Percentiles rank a stretch among this genome's conserved stretches.
Evolutionary conservation across 2,797 vertebrate genomes (phyloP).

Genomic region (Phoeniculus purpureus): DNA sequence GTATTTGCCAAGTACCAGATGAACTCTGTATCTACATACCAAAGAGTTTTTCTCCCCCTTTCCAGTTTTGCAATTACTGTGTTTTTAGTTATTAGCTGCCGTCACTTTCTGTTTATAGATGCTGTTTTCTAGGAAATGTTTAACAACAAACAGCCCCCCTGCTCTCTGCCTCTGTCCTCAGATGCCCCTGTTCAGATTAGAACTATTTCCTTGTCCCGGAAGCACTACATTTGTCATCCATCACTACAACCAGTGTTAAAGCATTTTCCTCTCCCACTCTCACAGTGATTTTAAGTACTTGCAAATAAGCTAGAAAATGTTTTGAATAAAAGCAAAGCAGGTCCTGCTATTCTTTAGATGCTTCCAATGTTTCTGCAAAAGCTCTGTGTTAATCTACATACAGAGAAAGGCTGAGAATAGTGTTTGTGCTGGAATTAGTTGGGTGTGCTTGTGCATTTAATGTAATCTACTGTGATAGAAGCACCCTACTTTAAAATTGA

Average conservation of each 20-base stretch:
- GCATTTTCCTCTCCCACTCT: background rate
- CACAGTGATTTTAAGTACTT: background rate
- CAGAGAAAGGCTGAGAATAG: background rate
- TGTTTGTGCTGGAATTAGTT: background rate
- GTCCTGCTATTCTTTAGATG: background rate
- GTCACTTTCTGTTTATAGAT: background rate
- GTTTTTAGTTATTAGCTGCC: background rate
- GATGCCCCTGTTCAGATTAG: background rate
- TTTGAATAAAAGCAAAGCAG: background rate
- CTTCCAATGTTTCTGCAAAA: conserved; percentile 5
- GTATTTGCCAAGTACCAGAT: background rate
- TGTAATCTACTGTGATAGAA: background rate
- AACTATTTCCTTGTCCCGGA: background rate
- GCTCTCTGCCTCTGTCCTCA: background rate
- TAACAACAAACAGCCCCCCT: background rate
- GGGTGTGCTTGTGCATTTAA: background rate
- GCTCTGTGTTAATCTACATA: background rate
- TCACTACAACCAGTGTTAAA: background rate
- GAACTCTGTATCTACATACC: background rate
- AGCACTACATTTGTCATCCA: background rate
- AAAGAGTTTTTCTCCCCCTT: background rate
- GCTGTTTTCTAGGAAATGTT: background rate
- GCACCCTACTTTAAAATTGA: background rate
- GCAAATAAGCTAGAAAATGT: background rate
- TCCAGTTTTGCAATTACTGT: background rate